Percentiles rank a stretch among this genome's conserved stretches.
Conservation (phyloP, 2,888 invertebrate species). For the Mesodorylaimus sp. region DNA sequence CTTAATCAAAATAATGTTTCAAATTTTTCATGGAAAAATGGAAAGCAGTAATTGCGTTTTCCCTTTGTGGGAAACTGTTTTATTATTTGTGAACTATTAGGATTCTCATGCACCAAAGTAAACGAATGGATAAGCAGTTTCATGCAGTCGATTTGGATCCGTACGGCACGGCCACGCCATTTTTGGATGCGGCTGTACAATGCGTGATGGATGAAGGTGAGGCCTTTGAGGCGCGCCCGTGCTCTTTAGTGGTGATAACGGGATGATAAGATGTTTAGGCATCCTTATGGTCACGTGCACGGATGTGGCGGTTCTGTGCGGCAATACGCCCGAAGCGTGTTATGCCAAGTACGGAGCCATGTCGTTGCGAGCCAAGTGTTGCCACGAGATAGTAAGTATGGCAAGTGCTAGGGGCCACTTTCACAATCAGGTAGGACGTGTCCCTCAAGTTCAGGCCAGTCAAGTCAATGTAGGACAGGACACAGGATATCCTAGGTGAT, state of each 20-base stretch:
- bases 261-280: conserved; percentile 44
- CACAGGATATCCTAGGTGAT: neutral
- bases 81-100: no score
- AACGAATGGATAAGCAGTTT: conserved; percentile 48
- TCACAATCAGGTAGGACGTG: no score
- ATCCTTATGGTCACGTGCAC: conserved; percentile 84
- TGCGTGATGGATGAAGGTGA: conserved; percentile 32
- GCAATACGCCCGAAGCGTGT: conserved; percentile 84
- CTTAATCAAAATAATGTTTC: no score
- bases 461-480: no score
- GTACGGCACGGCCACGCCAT: conserved; percentile 80
- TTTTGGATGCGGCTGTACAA: conserved; percentile 66
- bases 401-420: no score
- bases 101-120: conserved; percentile 65
- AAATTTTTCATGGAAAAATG: no score
- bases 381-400: conserved; percentile 70
- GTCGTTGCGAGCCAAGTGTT: conserved; percentile 61
- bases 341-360: conserved; percentile 77
- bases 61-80: no score
- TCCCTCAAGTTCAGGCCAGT: conserved; percentile 5
- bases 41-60: no score
- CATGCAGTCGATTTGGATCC: conserved; percentile 88
- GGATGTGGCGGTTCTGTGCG: conserved; percentile 79
- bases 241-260: neutral
- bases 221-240: neutral